phyloP scores from a whole-genome alignment of 2,113 vertebrate genomes.

The Turnix velox region DNA sequence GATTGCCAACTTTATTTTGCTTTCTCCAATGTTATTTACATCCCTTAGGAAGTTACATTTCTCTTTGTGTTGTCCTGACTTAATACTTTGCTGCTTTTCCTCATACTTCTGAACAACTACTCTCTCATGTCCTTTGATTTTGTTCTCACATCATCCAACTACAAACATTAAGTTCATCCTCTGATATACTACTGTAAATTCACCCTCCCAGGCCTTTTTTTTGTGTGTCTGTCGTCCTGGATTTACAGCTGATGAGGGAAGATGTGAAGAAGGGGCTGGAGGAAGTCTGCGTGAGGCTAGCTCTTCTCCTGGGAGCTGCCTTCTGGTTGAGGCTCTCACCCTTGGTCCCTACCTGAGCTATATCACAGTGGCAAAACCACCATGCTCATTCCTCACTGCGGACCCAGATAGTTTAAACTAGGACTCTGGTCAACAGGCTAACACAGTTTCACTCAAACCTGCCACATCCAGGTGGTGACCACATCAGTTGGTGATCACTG shows the following conservation, averaged over 20 bases:
- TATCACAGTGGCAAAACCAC: neutral
- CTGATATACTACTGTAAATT: neutral
- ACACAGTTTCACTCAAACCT: neutral
- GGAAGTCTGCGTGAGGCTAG: neutral
- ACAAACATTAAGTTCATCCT: neutral
- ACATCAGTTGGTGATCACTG: too few species aligned
- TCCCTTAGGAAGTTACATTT: neutral
- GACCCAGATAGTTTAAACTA: neutral
- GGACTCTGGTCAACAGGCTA: neutral
- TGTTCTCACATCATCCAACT: neutral
- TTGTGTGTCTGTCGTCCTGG: neutral
- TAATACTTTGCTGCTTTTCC: neutral
- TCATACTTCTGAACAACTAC: neutral
- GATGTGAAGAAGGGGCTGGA: neutral
- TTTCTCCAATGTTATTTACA: neutral
- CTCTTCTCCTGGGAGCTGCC: neutral
- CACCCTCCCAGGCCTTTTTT: neutral
- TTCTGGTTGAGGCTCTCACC: neutral
- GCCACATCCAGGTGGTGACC: too few species aligned
- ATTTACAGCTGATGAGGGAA: neutral
- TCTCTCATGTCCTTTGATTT: neutral
- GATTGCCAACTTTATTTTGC: neutral
- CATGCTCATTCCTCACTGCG: neutral
- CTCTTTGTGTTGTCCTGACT: neutral
- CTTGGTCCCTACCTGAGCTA: rapidly evolving